These are phyloP conservation scores for Propithecus perrieri DNA, from an alignment of 2,797 vertebrate genomes.

Conservation along the genomic window DNA sequence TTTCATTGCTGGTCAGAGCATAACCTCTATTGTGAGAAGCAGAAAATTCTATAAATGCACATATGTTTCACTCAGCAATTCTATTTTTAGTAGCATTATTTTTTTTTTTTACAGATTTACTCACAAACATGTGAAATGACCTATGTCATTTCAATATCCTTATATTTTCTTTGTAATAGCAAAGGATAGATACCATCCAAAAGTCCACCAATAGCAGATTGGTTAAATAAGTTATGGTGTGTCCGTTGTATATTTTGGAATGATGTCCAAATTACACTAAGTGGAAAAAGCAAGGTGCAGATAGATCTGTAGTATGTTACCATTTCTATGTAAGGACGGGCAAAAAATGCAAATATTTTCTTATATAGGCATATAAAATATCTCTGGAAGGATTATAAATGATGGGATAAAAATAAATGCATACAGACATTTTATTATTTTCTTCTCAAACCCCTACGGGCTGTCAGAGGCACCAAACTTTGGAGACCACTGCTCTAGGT, in stretches of 20 bases:
- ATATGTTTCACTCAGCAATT: background rate
- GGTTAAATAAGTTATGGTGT: background rate
- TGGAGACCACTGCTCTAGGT: background rate
- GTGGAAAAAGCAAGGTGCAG: background rate
- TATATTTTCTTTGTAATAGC: background rate
- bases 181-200: background rate
- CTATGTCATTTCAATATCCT: background rate
- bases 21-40: background rate
- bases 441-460: background rate
- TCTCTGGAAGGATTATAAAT: background rate
- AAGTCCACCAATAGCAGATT: background rate
- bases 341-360: background rate
- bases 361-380: background rate
- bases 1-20: background rate
- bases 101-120: background rate
- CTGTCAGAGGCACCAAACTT: background rate
- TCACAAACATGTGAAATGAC: background rate
- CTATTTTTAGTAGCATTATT: background rate
- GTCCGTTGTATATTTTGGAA: background rate
- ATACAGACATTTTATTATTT: background rate
- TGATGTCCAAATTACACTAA: background rate
- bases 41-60: background rate
- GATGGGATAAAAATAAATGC: background rate
- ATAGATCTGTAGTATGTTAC: background rate
- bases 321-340: background rate